These are phyloP conservation scores for Meda fulgida DNA, from an alignment of 2,797 vertebrate species.

Conservation along the genomic window DNA sequence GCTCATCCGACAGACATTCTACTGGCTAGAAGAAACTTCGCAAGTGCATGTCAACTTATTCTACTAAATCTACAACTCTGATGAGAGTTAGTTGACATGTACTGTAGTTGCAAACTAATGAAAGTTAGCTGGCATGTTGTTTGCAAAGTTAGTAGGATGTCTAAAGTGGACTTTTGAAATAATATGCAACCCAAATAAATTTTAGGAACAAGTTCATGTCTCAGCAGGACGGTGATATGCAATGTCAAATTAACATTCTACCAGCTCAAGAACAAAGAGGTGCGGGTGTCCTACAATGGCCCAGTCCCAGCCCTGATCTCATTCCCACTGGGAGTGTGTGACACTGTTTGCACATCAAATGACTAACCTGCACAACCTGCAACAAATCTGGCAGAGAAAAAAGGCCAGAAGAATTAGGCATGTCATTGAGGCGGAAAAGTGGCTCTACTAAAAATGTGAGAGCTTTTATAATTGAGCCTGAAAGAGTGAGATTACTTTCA, in stretches of 20 bases:
- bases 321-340: not conserved
- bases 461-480: not conserved
- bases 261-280: not conserved
- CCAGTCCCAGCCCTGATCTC: not conserved
- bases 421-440: not conserved
- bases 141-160: not conserved
- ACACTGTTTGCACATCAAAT: not conserved
- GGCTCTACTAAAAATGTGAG: not conserved
- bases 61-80: not conserved
- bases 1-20: not conserved
- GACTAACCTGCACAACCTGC: not conserved
- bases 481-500: not conserved
- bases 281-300: not conserved
- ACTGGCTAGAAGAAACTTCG: not conserved
- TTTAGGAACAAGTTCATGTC: not conserved
- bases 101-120: not conserved
- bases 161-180: not conserved
- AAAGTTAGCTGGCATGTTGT: not conserved
- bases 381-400: not conserved
- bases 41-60: not conserved
- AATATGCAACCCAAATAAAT: not conserved
- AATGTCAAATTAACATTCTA: conserved; percentile 15
- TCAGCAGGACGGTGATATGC: not conserved
- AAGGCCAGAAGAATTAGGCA: not conserved
- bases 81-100: not conserved